These are phyloP conservation scores for Bombus balteatus DNA, from an alignment of 1,140 invertebrate species.

Conservation along the genomic window DNA sequence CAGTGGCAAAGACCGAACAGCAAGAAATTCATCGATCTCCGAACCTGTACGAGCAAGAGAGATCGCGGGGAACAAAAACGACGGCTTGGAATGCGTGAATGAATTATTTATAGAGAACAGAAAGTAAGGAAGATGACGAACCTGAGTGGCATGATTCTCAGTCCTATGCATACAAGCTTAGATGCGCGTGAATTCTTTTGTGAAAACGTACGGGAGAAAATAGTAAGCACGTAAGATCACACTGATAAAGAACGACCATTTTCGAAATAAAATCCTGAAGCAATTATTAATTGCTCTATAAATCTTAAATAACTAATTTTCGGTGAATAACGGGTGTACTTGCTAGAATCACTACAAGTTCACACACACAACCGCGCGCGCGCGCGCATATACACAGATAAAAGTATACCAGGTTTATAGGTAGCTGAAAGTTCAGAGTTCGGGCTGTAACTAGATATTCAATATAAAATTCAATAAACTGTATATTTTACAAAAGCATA, in stretches of 20 bases:
- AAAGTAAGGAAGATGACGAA: constrained; percentile 45
- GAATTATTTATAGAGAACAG: constrained; percentile 69
- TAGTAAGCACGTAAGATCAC: not conserved
- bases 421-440: not conserved
- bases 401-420: not conserved
- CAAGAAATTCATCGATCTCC: constrained; percentile 7
- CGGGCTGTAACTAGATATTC: not conserved
- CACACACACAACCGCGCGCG: not conserved
- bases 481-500: no score
- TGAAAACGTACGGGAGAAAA: constrained; percentile 7
- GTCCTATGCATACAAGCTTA: constrained; percentile 9
- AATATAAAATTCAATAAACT: not conserved
- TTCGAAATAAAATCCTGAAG: not conserved
- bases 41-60: not conserved
- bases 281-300: no score
- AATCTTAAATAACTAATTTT: constrained; percentile 1
- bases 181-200: constrained; percentile 13
- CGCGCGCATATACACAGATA: no score
- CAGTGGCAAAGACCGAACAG: not conserved
- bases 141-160: constrained; percentile 50
- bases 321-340: not conserved
- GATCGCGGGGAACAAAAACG: constrained; percentile 46
- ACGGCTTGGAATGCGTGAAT: constrained; percentile 62
- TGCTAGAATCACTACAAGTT: constrained; percentile 34
- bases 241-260: not conserved